Evolutionary conservation across 2,113 vertebrate genomes (phyloP).

Genomic region (Python bivittatus): DNA sequence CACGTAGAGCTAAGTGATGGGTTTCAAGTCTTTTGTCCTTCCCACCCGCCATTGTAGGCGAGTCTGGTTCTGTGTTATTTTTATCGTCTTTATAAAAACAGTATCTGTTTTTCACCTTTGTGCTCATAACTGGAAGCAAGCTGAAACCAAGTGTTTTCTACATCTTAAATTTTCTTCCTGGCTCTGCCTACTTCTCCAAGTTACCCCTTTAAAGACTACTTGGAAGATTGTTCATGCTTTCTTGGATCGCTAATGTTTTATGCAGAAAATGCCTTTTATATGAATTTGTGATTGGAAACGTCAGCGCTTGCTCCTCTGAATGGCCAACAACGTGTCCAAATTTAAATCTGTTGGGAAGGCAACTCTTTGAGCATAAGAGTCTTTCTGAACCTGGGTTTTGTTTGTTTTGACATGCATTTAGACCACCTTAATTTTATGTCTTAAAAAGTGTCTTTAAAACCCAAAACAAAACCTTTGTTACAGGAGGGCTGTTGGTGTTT

Average conservation of each 20-base stretch:
- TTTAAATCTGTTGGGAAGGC: conserved; percentile 64
- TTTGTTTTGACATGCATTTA: conserved; percentile 62
- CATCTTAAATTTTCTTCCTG: conserved; percentile 67
- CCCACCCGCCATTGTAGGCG: conserved; percentile 66
- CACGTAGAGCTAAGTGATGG: conserved; percentile 79
- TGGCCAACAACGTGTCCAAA: conserved; percentile 66
- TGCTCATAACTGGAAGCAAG: conserved; percentile 84
- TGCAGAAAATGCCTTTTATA: conserved; percentile 76
- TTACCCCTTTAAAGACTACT: conserved; percentile 79
- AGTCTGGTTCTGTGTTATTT: conserved; percentile 78
- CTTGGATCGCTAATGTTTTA: conserved; percentile 69
- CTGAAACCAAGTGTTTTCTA: conserved; percentile 73
- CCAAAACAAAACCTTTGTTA: neutral
- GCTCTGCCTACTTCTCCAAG: conserved; percentile 66
- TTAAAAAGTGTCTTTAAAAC: conserved; percentile 26
- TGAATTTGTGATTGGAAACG: conserved; percentile 68
- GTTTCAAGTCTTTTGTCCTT: conserved; percentile 75
- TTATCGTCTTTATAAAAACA: conserved; percentile 81
- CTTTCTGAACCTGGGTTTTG: conserved; percentile 63
- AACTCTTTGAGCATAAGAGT: conserved; percentile 67
- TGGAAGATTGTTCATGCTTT: conserved; percentile 72
- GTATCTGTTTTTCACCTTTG: conserved; percentile 85
- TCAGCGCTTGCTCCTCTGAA: conserved; percentile 64
- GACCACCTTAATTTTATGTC: conserved; percentile 52
- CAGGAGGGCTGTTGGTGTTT: conserved; percentile 21